Conservation (phyloP, 2,888 invertebrate species). For the Pammene fasciana region DNA sequence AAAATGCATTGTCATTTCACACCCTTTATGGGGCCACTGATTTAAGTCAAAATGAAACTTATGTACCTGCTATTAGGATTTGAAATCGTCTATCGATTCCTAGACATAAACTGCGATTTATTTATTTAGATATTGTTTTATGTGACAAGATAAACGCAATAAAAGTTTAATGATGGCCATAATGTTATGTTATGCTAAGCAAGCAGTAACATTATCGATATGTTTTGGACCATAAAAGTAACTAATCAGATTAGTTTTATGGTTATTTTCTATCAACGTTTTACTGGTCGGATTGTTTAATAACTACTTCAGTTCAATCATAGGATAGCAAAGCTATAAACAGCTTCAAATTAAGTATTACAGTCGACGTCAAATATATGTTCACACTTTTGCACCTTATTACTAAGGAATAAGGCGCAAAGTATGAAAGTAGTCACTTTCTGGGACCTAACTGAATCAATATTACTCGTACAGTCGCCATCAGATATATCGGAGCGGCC, state of each 20-base stretch:
- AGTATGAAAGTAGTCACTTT: too few relatives aligned
- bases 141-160: constrained; percentile 29
- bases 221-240: constrained; percentile 35
- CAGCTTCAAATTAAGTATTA: too few relatives aligned
- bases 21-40: background rate
- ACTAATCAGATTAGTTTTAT: constrained; percentile 28
- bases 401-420: too few relatives aligned
- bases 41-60: background rate
- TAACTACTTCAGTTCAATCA: background rate
- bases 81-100: background rate
- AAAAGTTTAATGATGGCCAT: constrained; percentile 35
- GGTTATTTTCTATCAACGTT: constrained; percentile 17
- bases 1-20: constrained; percentile 19
- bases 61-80: background rate
- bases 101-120: constrained; percentile 5
- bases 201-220: constrained; percentile 33
- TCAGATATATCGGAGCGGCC: too few relatives aligned
- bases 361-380: too few relatives aligned
- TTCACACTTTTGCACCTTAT: too few relatives aligned
- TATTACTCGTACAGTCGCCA: too few relatives aligned
- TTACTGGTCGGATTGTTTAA: background rate
- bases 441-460: too few relatives aligned
- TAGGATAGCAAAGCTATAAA: background rate
- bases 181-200: constrained; percentile 32
- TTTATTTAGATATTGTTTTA: constrained; percentile 35